These are phyloP conservation scores for Argentina silus DNA, from an alignment of 2,797 vertebrate species.

Conservation along the genomic window DNA sequence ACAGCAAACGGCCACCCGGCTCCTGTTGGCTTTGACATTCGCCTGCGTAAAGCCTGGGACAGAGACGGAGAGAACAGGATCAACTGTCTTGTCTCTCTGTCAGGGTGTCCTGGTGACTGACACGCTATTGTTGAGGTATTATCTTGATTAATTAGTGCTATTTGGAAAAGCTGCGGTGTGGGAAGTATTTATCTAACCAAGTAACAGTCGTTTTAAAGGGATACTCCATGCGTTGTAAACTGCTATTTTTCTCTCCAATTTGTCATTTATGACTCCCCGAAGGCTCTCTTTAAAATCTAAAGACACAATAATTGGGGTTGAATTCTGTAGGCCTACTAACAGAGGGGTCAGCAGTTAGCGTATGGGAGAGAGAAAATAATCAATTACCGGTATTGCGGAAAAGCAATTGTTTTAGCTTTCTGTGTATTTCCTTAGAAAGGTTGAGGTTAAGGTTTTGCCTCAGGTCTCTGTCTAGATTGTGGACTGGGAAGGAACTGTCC, in stretches of 20 bases:
- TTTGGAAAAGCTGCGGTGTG: slow-evolving; percentile 41
- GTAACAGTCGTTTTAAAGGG: slow-evolving; percentile 45
- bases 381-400: slow-evolving; percentile 30
- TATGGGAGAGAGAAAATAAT: slow-evolving; percentile 22
- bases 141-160: slow-evolving; percentile 63
- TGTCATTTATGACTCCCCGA: slow-evolving; percentile 39
- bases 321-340: slow-evolving; percentile 27
- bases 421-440: slow-evolving; percentile 39
- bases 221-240: slow-evolving; percentile 26
- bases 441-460: slow-evolving; percentile 36
- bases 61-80: slow-evolving; percentile 23
- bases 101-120: slow-evolving; percentile 32
- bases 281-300: slow-evolving; percentile 43
- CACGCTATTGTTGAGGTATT: slow-evolving; percentile 57
- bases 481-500: slow-evolving; percentile 15
- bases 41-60: slow-evolving; percentile 44
- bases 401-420: slow-evolving; percentile 19
- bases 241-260: slow-evolving; percentile 37
- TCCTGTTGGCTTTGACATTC: slow-evolving; percentile 47
- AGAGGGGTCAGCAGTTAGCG: slow-evolving; percentile 41
- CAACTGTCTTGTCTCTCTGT: slow-evolving; percentile 15
- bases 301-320: slow-evolving; percentile 62
- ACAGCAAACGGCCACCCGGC: slow-evolving; percentile 45
- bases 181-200: slow-evolving; percentile 49
- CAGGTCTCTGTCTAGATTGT: slow-evolving; percentile 24